Evolutionary conservation across 2,113 vertebrate genomes (phyloP), one percentile per base, ranked within the genome.

Genomic region (Sander lucioperca): DNA sequence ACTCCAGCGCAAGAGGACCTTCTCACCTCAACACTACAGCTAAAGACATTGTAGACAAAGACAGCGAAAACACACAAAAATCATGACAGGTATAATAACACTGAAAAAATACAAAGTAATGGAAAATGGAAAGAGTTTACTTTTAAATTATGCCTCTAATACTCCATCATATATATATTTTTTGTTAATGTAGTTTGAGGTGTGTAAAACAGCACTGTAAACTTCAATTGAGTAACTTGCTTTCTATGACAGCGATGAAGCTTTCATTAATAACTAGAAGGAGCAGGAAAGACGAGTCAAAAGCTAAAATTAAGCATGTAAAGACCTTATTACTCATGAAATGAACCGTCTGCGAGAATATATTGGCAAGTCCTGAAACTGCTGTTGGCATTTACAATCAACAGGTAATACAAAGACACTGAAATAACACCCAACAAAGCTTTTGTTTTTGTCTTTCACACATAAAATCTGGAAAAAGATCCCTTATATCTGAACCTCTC

Each of bases 121-220:
- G 82, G 75, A 87, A 91, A 89, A 65, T 78, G 74, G 65, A 84
- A 89, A 88, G 85, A 87, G 88, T 91, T 91, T 89, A 86, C 83
- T 90, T 94, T 94, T 92, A 94, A 94, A 92, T 93, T 90, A 93
- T 86, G 91, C 92, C 84, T 89, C 82, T 90, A 91, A 92, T 93
- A 91, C 83, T 91, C 83, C 76, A 82, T 93, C 77, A 88, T 85
- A 92, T 79, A 90, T 89, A 84, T 80, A 73, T 89, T 77, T 86
- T 77, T 81, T 77, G 90, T 84, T 91, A 81, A 84, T 92, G 89
- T 87, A 88, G 84, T 74, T 90, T 64, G 77, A 87, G 82, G 88
- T 91, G 77, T 91, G 89, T 89, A 93, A 92, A 90, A 91, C 91
- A 90, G 91, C 90, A 91, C 89, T 89, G 92, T 92, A 91, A 90